These are phyloP conservation scores for Dolichoris vasculosae DNA, from an alignment of 1,140 invertebrate genomes.

Conservation along the genomic window DNA sequence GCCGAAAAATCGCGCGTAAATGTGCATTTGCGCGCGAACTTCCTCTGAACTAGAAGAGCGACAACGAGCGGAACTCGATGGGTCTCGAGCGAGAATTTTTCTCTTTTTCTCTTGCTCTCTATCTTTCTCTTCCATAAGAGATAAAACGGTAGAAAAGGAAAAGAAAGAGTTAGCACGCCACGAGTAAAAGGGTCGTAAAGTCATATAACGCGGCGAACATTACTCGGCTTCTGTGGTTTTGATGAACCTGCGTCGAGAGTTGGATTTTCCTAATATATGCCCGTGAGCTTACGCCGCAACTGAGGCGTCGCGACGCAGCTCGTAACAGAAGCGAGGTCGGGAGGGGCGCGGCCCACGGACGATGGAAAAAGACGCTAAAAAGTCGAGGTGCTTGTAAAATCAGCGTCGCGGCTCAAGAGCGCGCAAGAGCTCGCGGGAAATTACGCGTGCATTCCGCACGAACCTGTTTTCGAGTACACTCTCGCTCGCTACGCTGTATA, in stretches of 20 bases:
- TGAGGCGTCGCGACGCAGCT: background rate
- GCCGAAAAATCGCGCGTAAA: slow-evolving; percentile 12
- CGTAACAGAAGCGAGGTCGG: background rate
- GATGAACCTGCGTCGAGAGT: background rate
- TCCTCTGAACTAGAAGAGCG: background rate
- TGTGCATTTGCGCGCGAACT: background rate
- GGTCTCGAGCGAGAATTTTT: background rate
- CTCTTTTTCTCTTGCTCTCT: background rate
- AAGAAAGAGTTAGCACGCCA: background rate
- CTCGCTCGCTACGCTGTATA: slow-evolving; percentile 14
- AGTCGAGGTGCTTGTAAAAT: slow-evolving; percentile 1
- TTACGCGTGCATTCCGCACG: slow-evolving; percentile 39
- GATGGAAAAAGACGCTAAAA: background rate
- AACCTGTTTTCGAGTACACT: slow-evolving; percentile 45
- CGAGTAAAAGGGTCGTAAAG: slow-evolving; percentile 3
- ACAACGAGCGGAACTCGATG: background rate
- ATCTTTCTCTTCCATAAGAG: background rate
- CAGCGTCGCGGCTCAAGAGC: background rate
- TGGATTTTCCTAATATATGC: background rate
- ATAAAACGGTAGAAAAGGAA: background rate
- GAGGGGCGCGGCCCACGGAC: too few species aligned
- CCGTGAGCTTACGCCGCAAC: background rate
- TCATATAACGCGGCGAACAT: background rate
- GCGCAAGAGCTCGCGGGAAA: slow-evolving; percentile 16
- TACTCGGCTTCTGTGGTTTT: background rate